Evolutionary conservation across 2,113 vertebrate species (phyloP).

Genomic region (Brienomyrus brachyistius): DNA sequence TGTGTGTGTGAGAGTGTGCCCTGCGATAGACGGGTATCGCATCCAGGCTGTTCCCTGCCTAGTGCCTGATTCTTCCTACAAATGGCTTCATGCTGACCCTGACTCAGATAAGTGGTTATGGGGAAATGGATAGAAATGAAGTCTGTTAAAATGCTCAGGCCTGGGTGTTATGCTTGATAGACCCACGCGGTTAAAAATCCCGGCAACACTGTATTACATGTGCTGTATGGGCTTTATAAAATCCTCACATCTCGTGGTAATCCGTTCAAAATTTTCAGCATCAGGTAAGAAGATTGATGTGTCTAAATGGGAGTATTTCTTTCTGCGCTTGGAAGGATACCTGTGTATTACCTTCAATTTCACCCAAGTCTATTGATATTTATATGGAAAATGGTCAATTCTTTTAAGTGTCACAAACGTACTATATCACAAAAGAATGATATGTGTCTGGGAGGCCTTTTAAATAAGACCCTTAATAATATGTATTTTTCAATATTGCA

Average conservation of each 20-base stretch:
- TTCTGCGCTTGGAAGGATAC: not conserved
- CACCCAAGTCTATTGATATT: not conserved
- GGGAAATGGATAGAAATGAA: not conserved
- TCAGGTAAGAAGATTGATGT: not conserved
- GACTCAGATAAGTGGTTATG: not conserved
- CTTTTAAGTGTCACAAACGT: not conserved
- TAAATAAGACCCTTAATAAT: not conserved
- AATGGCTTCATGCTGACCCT: not conserved
- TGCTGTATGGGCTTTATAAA: not conserved
- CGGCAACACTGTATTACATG: not conserved
- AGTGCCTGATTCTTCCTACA: not conserved
- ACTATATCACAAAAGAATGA: not conserved
- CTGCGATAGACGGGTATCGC: not conserved
- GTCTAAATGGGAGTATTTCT: not conserved
- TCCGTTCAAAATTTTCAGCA: not conserved
- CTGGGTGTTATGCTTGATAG: not conserved
- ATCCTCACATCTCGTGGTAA: not conserved
- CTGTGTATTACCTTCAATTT: not conserved
- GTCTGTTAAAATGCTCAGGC: not conserved
- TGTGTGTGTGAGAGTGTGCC: not conserved
- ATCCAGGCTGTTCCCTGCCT: not conserved
- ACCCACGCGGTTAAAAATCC: not conserved
- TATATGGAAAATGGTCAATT: not conserved
- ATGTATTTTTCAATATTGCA: not conserved
- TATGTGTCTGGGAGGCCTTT: not conserved